phyloP scores from a whole-genome alignment of 1,140 invertebrate species.

The Manduca sexta region DNA sequence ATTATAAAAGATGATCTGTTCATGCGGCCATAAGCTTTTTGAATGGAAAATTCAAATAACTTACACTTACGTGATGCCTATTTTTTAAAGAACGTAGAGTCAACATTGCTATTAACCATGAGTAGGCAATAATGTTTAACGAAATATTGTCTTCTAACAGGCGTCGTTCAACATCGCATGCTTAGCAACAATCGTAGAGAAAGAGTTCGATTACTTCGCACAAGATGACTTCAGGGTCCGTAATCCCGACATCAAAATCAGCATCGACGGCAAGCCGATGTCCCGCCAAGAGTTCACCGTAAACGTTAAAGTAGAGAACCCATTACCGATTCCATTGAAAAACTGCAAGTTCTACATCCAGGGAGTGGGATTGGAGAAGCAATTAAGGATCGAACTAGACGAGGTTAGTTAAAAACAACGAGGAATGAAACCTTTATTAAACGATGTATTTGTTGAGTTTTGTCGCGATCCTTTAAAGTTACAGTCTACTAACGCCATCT shows the following conservation, averaged over 20 bases:
- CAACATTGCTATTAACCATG: too few species aligned
- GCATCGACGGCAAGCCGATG: conserved; percentile 76
- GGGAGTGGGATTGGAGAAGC: conserved; percentile 82
- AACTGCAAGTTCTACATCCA: conserved; percentile 86
- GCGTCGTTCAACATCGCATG: conserved; percentile 90
- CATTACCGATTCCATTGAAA: conserved; percentile 83
- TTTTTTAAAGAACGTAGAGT: too few species aligned
- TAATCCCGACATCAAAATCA: conserved; percentile 91
- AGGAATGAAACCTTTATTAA: too few species aligned
- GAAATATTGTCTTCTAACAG: conserved; percentile 55
- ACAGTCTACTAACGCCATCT: conserved; percentile 10
- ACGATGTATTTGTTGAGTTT: too few species aligned
- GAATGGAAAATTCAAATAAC: too few species aligned
- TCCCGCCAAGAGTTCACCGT: conserved; percentile 79
- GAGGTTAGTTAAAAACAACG: conserved; percentile 75
- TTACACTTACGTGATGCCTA: too few species aligned
- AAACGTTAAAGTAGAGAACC: conserved; percentile 85
- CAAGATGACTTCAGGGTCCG: conserved; percentile 92
- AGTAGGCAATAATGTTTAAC: neutral
- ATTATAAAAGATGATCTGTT: too few species aligned
- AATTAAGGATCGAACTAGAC: conserved; percentile 80
- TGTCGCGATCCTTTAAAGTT: too few species aligned
- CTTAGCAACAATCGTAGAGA: conserved; percentile 85
- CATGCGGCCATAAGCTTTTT: too few species aligned
- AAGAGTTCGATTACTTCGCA: conserved; percentile 90